Conservation (phyloP, 2,113 vertebrate genomes). For the Proteles cristata region DNA sequence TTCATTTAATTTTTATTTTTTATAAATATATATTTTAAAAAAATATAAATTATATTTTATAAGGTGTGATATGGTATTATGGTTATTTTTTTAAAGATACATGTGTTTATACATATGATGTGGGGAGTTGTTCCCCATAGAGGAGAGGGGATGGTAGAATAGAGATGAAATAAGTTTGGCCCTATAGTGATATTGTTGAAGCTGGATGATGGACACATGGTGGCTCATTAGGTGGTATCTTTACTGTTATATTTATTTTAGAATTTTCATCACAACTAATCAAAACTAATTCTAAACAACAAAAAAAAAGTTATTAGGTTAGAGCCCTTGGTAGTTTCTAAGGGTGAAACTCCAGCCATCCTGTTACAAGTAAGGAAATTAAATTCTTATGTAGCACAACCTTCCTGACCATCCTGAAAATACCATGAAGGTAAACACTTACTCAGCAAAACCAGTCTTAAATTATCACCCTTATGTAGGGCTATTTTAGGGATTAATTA, state of each 20-base stretch:
- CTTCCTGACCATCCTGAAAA: background rate
- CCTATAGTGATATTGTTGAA: background rate
- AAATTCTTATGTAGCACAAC: background rate
- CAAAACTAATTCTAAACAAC: background rate
- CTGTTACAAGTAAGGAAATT: background rate
- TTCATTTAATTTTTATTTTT: background rate
- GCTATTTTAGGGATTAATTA: background rate
- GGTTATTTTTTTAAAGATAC: background rate
- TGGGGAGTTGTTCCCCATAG: background rate
- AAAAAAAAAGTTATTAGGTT: background rate
- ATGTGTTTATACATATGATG: background rate
- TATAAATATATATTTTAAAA: background rate
- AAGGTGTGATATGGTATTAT: background rate
- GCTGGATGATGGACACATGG: background rate
- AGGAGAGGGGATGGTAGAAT: background rate
- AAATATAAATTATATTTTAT: background rate
- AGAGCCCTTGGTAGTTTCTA: background rate
- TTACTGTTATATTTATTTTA: background rate
- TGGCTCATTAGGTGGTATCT: background rate
- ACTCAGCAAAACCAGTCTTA: background rate
- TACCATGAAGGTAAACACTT: background rate
- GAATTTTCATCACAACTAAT: background rate
- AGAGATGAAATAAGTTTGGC: background rate
- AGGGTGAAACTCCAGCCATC: background rate
- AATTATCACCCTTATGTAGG: background rate